A percentile compares a stretch with the other conserved stretches of the same genome.
Evolutionary conservation across 2,888 invertebrate species (phyloP).

Genomic region (Macrophya annulata): DNA sequence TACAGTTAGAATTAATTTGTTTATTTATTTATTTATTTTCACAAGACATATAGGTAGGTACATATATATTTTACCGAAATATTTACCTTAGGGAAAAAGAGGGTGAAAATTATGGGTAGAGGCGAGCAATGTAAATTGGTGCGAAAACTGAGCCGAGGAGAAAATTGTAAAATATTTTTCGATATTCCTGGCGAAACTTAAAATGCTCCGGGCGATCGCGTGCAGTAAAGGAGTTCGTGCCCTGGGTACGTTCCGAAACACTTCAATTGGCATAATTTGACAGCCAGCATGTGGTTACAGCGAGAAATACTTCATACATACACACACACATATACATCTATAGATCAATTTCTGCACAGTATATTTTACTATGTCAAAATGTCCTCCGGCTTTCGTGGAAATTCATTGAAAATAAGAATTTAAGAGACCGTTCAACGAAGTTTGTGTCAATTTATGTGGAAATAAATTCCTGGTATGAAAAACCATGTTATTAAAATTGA

Average conservation of each 20-base stretch:
- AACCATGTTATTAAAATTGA: not conserved
- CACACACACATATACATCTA: not conserved
- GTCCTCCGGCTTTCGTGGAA: slow-evolving; percentile 16
- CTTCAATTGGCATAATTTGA: slow-evolving; percentile 51
- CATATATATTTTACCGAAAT: not conserved
- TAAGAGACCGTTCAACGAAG: not conserved
- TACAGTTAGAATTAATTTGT: not conserved
- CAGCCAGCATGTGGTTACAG: slow-evolving; percentile 44
- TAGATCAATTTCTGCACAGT: not conserved
- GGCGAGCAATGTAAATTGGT: slow-evolving; percentile 16
- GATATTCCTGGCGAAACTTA: slow-evolving; percentile 10
- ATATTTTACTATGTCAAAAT: slow-evolving; percentile 1
- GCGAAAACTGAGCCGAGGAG: slow-evolving; percentile 34
- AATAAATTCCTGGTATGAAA: not conserved
- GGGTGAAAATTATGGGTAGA: slow-evolving; percentile 19
- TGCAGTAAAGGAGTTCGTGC: slow-evolving; percentile 44
- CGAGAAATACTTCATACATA: slow-evolving; percentile 4
- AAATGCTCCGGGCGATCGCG: slow-evolving; percentile 43
- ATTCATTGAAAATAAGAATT: not conserved
- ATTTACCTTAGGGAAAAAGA: slow-evolving; percentile 4
- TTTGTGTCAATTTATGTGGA: not conserved
- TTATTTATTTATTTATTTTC: not conserved
- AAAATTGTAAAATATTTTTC: slow-evolving; percentile 35
- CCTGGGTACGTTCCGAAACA: slow-evolving; percentile 29
- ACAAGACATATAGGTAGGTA: not conserved